Evolutionary conservation across 2,797 vertebrate species (phyloP), one percentile per base, ranked within the genome.

Genomic region (Rhynchonycteris naso): DNA sequence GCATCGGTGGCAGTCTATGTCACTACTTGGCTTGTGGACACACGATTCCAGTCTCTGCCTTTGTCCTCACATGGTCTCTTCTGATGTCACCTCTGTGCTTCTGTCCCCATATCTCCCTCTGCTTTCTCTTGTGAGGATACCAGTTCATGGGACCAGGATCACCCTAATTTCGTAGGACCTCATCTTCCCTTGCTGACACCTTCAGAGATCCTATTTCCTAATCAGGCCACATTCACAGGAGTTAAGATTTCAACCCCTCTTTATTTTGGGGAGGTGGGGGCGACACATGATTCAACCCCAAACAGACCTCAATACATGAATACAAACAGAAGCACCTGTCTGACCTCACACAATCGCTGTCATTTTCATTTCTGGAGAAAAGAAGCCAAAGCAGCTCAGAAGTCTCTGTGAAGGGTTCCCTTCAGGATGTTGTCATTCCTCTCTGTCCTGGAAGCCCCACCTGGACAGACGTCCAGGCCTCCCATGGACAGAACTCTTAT

Each of bases 361-460:
- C 13, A 0, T 14, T 63, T 68, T 28, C 43, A 28, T 35, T 74
- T 79, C 71, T 13, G 30, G 15, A 69, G 83, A 35, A 4, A 82
- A 76, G 33, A 38, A 4, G 0, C 15, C 0, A 2, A 1, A 2
- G 10, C 2, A 0, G 1, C 10, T 22, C 43, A 11, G 13, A 52
- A 11, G 15, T 21, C 18, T 0, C 71, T 10, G 4, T 0, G 5
- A 33, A 24, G 21, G 0, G 2, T 7, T 26, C 0, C 15, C 35
- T 22, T 35, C 22, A 22, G 11, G 7, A 54, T 6, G 3, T 1
- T 7, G 1, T 38, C 4, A 0, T 15, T 43, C 54, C 54, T 65
- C 18, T 15, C 18, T 22, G 56, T 15, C 33, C 9, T 18, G 26
- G 6, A 61, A 52, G 74, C 33, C 38, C 1, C 4, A 43, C 50